A percentile compares a stretch with the other conserved stretches of the same genome.
phyloP scores from a whole-genome alignment of 2,113 vertebrate species.

The Muntiacus muntjak region DNA sequence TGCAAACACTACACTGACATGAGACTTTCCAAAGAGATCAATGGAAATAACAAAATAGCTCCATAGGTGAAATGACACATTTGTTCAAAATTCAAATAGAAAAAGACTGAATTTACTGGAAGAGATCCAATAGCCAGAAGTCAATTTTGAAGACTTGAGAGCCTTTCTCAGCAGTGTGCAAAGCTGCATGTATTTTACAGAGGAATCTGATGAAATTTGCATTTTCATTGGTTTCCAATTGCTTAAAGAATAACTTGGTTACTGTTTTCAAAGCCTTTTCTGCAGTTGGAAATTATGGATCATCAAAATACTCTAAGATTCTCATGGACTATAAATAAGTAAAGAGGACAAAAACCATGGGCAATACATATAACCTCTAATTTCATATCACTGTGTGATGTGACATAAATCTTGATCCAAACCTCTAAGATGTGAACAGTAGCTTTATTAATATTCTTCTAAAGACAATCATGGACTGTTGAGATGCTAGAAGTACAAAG shows the following conservation, averaged over 20 bases:
- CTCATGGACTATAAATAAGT: background rate
- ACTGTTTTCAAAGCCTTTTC: background rate
- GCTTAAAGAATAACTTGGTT: background rate
- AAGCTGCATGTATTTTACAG: background rate
- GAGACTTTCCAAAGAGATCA: background rate
- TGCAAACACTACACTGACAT: background rate
- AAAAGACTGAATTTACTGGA: background rate
- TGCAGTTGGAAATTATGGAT: constrained; percentile 17
- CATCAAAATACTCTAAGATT: background rate
- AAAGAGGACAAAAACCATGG: background rate
- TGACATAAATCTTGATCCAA: background rate
- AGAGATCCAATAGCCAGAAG: background rate
- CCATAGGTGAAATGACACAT: background rate
- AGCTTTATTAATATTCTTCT: background rate
- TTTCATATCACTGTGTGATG: background rate
- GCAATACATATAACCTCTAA: background rate
- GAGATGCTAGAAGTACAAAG: background rate
- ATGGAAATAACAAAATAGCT: background rate
- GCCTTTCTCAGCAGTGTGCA: background rate
- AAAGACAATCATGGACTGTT: background rate
- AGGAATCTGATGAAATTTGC: constrained; percentile 37
- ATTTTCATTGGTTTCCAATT: constrained; percentile 56
- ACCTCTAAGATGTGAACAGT: background rate
- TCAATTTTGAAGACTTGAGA: background rate
- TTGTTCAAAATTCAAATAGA: constrained; percentile 4